phyloP scores from a whole-genome alignment of 30 jellyfish, hydroid and myxozoan species.

The Chironex yamaguchii region DNA sequence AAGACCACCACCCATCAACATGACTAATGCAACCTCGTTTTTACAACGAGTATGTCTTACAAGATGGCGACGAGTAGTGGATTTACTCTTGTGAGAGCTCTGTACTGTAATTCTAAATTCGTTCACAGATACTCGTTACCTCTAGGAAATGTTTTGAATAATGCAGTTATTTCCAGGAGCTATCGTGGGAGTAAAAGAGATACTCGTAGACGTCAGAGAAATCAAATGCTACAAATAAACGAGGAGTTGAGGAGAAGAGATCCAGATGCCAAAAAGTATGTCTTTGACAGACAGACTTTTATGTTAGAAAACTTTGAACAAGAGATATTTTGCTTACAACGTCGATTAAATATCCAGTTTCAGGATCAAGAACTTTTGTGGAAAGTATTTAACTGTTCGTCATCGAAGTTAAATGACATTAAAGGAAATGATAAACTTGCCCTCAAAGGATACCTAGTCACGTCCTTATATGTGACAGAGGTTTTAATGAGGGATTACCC shows the following conservation, averaged over 20 bases:
- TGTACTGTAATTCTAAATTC: too few relatives aligned
- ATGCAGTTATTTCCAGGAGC: constrained; percentile 14
- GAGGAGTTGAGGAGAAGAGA: constrained; percentile 11
- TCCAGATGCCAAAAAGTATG: constrained; percentile 6
- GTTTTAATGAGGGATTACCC: constrained; percentile 66
- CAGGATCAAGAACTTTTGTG: constrained; percentile 44
- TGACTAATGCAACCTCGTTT: too few relatives aligned
- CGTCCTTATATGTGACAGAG: constrained; percentile 41
- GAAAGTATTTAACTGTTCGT: constrained; percentile 65
- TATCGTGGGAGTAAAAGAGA: constrained; percentile 91
- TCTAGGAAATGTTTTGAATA: too few relatives aligned
- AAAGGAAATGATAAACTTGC: constrained; percentile 57
- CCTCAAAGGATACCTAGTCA: constrained; percentile 51
- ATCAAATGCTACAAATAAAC: constrained; percentile 36
- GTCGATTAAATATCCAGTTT: constrained; percentile 66
- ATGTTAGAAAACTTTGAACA: constrained; percentile 72
- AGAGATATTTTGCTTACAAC: constrained; percentile 82
- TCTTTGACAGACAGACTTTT: constrained; percentile 65
- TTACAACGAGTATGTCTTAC: too few relatives aligned
- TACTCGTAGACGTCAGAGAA: constrained; percentile 64
- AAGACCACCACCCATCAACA: too few relatives aligned
- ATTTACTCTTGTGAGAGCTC: too few relatives aligned
- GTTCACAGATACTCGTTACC: too few relatives aligned
- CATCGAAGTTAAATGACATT: neutral
- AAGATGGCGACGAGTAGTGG: too few relatives aligned